Evolutionary conservation across 2,888 invertebrate species (phyloP), one percentile per base, ranked within the genome.

Genomic region (Merodon equestris): DNA sequence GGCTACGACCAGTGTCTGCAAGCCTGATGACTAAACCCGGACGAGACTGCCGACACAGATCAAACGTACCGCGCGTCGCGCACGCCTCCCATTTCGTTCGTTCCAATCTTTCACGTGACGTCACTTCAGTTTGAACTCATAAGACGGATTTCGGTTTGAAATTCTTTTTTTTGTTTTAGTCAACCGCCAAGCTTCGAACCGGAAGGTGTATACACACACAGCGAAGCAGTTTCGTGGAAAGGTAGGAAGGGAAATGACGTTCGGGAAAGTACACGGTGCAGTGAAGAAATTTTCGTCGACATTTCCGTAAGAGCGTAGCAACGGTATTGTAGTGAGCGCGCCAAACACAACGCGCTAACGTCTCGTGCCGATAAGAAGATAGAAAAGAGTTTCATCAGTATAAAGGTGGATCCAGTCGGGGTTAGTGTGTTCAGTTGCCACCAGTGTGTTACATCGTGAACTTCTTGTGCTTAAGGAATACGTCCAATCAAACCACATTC

Each of bases 71-170:
- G 9, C 17, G 34, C 51, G 42, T 38, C 50, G 47, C 53, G 71
- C 60, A 44, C n/a, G 40, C 53, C 34, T 15, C 19, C 47, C 34
- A 44, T 60, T 53, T 36, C 13, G 14, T 10, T 47, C 38, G 14
- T 13, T 27, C 13, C 66, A 36, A 58, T 34, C 14, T 42, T 54
- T 34, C 53, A 40, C 82, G 76, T 82, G 83, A 83, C 82, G 83
- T 71, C 75, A 82, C 60, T 38, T 4, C 19, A 15, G 18, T 54
- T 42, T 27, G 27, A 27, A 77, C 76, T 75, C 81, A 58, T 75
- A 72, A 81, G 54, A 76, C 82, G 82, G 76, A 75, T 77, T 74
- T 48, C 58, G 58, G 34, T 56, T 73, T 36, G 53, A 44, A 48
- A 18, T 40, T 77, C 68, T 74, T 63, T 74, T 83, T 77, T 83